Evolutionary conservation across 1,140 invertebrate genomes (phyloP).

Genomic region (Brachionus rubens): DNA sequence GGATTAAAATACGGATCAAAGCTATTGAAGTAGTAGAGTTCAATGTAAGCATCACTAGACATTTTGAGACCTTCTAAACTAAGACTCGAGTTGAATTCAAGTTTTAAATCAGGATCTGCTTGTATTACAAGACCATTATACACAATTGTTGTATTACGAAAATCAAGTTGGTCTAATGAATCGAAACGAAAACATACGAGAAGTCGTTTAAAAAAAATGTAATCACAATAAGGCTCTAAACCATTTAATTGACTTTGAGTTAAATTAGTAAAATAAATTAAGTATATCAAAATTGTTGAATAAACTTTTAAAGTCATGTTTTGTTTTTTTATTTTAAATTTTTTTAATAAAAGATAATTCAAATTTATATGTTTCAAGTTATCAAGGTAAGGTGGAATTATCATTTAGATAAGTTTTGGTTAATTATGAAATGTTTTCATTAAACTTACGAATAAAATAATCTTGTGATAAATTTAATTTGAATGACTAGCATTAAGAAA

Average conservation of each 20-base stretch:
- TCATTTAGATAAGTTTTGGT: no score
- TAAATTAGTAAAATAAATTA: no score
- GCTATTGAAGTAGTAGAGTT: background rate
- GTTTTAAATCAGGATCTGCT: background rate
- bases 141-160: background rate
- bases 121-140: background rate
- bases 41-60: background rate
- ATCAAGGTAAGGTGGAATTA: no score
- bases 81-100: constrained; percentile 16
- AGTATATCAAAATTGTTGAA: no score
- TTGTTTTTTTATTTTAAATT: no score
- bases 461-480: no score
- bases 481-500: no score
- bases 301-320: no score
- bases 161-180: constrained; percentile 15
- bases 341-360: no score
- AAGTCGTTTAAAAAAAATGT: background rate
- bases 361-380: no score
- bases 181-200: background rate
- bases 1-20: constrained; percentile 7
- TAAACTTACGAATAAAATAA: no score
- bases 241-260: background rate
- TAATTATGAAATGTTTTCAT: no score
- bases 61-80: background rate
- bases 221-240: background rate